Conservation (phyloP, 2,113 vertebrate genomes). For the Proterorhinus semilunaris region DNA sequence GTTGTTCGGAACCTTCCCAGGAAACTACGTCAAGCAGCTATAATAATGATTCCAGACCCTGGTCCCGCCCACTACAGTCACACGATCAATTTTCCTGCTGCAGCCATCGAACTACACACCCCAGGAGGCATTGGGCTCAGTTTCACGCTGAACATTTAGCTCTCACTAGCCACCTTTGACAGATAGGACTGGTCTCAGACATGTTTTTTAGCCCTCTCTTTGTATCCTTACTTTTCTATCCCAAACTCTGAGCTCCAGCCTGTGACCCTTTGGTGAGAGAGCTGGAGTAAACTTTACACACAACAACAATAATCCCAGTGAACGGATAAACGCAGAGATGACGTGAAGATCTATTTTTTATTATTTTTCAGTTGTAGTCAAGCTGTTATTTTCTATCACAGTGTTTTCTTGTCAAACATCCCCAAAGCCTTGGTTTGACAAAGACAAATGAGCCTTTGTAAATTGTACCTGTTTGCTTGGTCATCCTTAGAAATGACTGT, state of each 20-base stretch:
- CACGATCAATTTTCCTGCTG: conserved; percentile 65
- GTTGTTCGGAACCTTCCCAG: conserved; percentile 98
- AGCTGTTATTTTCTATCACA: conserved; percentile 32
- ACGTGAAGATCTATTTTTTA: conserved; percentile 2
- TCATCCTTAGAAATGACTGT: background rate
- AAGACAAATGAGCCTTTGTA: conserved; percentile 23
- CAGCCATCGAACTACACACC: conserved; percentile 66
- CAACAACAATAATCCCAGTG: conserved; percentile 11
- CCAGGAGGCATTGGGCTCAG: conserved; percentile 43
- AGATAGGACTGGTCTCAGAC: conserved; percentile 50
- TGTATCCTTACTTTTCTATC: conserved; percentile 66
- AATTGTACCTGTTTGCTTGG: background rate
- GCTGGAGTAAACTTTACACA: conserved; percentile 27
- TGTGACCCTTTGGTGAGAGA: conserved; percentile 45
- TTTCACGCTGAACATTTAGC: conserved; percentile 68
- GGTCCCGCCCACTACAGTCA: conserved; percentile 43
- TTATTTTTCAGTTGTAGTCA: conserved; percentile 3
- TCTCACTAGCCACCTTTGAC: conserved; percentile 74
- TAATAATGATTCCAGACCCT: conserved; percentile 80
- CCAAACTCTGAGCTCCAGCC: conserved; percentile 50
- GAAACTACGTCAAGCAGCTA: conserved; percentile 98
- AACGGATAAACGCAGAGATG: conserved; percentile 30
- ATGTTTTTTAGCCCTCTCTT: conserved; percentile 55
- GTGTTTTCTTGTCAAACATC: conserved; percentile 35
- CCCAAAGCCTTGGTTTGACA: conserved; percentile 25